phyloP scores from a whole-genome alignment of 2,888 invertebrate genomes.

The Drosophila austrosaltans region DNA sequence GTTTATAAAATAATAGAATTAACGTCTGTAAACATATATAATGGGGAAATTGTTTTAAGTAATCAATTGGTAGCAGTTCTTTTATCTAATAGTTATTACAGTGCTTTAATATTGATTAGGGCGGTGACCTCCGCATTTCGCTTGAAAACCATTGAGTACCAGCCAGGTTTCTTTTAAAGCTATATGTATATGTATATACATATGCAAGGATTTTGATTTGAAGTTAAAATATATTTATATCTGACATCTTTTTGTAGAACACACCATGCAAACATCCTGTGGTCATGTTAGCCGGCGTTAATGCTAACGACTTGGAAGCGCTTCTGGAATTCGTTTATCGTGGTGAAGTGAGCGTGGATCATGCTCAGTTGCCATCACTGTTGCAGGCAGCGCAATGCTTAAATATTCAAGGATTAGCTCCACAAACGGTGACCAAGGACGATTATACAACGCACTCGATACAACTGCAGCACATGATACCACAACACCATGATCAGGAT shows the following conservation, averaged over 20 bases:
- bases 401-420: conserved; percentile 86
- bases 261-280: conserved; percentile 87
- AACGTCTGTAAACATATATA: too few species aligned
- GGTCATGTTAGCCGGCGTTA: conserved; percentile 87
- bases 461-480: conserved; percentile 83
- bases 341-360: conserved; percentile 87
- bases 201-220: too few species aligned
- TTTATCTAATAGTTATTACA: too few species aligned
- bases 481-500: conserved; percentile 83
- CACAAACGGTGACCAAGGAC: conserved; percentile 84
- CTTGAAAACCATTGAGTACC: too few species aligned
- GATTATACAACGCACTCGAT: conserved; percentile 83
- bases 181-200: too few species aligned
- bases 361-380: conserved; percentile 86
- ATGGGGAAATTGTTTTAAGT: too few species aligned
- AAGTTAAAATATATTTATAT: too few species aligned
- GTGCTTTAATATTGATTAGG: too few species aligned
- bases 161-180: too few species aligned
- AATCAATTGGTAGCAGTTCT: too few species aligned
- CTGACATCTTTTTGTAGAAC: conserved; percentile 81
- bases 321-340: conserved; percentile 87
- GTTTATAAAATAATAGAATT: too few species aligned
- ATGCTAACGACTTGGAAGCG: conserved; percentile 86
- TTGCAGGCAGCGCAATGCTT: conserved; percentile 87
- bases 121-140: too few species aligned